Percentiles rank a stretch among this genome's conserved stretches.
phyloP scores from a whole-genome alignment of 2,113 vertebrate genomes.

The Scomber scombrus region DNA sequence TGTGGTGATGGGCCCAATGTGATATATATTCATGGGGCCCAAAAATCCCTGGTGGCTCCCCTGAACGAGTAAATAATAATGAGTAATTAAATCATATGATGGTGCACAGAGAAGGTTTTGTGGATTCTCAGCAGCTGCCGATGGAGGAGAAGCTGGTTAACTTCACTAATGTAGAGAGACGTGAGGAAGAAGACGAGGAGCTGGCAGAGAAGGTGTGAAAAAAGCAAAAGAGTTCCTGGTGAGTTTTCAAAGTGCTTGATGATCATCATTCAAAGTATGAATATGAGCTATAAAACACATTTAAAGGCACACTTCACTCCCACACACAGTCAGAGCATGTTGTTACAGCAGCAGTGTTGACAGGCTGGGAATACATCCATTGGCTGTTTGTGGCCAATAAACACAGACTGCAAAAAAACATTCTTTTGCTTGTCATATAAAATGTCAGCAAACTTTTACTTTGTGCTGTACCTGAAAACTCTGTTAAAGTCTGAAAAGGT shows the following conservation, averaged over 20 bases:
- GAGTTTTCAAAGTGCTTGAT: conserved; percentile 51
- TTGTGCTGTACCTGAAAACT: conserved; percentile 25
- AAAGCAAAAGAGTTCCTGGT: conserved; percentile 22
- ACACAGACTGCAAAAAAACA: conserved; percentile 29
- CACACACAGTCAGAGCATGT: conserved; percentile 48
- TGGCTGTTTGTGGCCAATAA: conserved; percentile 43
- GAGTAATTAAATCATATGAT: background rate
- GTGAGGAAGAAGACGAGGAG: background rate
- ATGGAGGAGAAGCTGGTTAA: background rate
- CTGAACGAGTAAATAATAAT: no score
- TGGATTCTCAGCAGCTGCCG: background rate
- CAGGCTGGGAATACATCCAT: conserved; percentile 35
- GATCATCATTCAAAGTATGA: conserved; percentile 16
- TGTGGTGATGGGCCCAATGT: no score
- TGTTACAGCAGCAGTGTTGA: conserved; percentile 47
- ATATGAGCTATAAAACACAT: conserved; percentile 46
- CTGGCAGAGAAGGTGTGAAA: conserved; percentile 3
- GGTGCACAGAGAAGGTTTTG: background rate
- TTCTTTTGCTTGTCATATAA: conserved; percentile 18
- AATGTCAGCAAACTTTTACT: conserved; percentile 22
- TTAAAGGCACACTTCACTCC: conserved; percentile 52
- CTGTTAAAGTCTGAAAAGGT: conserved; percentile 28
- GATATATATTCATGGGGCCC: no score
- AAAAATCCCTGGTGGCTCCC: no score
- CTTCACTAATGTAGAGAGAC: conserved; percentile 9